Evolutionary conservation across 23 tunicate species (phyloP).

Genomic region (Corella eumyota): DNA sequence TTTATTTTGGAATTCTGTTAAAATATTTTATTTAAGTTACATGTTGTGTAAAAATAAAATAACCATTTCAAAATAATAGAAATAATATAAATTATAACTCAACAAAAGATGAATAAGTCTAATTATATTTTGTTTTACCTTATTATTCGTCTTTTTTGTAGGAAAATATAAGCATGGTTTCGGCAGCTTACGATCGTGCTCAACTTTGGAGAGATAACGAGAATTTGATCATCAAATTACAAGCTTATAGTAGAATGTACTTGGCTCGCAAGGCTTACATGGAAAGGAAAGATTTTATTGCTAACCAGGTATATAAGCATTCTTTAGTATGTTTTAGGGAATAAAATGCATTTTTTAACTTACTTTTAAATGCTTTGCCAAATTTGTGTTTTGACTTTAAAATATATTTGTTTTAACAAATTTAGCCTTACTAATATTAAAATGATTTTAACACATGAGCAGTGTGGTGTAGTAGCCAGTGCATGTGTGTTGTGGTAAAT

Average conservation of each 20-base stretch:
- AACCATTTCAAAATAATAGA: not conserved
- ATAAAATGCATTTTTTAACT: not conserved
- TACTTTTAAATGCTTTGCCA: too few species aligned
- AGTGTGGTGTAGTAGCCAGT: too few species aligned
- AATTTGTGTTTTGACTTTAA: too few species aligned
- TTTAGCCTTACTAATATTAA: too few species aligned
- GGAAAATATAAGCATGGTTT: constrained; percentile 80
- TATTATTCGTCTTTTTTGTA: too few species aligned
- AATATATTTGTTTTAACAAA: too few species aligned
- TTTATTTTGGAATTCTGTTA: too few species aligned
- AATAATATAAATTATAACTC: not conserved
- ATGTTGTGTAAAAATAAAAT: not conserved
- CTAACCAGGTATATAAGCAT: constrained; percentile 57
- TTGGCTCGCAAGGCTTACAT: constrained; percentile 50
- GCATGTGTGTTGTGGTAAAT: too few species aligned
- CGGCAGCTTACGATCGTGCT: constrained; percentile 87
- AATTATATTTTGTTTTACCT: too few species aligned
- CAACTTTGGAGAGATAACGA: constrained; percentile 83
- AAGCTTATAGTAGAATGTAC: constrained; percentile 69
- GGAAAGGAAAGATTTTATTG: constrained; percentile 52
- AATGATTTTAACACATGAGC: too few species aligned
- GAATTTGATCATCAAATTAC: constrained; percentile 64
- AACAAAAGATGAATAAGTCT: not conserved
- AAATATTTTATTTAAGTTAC: not conserved
- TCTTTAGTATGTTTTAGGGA: not conserved